Evolutionary conservation across 2,797 vertebrate genomes (phyloP).

Genomic region (Aplochiton taeniatus): DNA sequence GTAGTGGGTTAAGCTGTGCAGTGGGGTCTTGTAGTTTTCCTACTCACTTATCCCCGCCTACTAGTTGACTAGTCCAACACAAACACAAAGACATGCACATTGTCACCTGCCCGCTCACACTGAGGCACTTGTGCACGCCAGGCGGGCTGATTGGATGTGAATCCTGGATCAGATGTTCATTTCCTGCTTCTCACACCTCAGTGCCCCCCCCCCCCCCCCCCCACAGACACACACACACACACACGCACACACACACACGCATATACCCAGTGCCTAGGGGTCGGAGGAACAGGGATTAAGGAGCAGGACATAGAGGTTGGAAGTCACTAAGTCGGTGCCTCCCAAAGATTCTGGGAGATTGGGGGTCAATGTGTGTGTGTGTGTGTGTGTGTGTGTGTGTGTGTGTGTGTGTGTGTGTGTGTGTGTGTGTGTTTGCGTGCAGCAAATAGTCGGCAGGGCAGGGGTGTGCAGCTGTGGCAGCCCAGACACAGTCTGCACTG

Average conservation of each 20-base stretch:
- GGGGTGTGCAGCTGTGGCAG: constrained; percentile 55
- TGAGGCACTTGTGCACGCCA: constrained; percentile 36
- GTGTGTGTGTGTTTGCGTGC: constrained; percentile 23
- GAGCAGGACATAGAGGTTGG: constrained; percentile 47
- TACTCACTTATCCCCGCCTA: constrained; percentile 33
- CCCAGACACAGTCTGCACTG: constrained; percentile 40
- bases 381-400: constrained; percentile 16
- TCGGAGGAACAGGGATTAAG: constrained; percentile 56
- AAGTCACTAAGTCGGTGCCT: constrained; percentile 53
- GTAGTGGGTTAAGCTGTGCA: constrained; percentile 52
- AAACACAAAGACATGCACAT: neutral
- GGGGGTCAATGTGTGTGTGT: constrained; percentile 28
- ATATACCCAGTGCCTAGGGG: constrained; percentile 17
- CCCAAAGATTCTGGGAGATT: constrained; percentile 40
- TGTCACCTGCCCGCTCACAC: constrained; percentile 18
- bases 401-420: constrained; percentile 28
- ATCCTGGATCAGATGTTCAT: constrained; percentile 69
- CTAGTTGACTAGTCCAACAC: neutral
- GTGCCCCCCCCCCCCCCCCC: constrained; percentile 22
- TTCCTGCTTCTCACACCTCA: constrained; percentile 74
- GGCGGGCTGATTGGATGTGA: constrained; percentile 61
- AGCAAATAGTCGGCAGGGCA: constrained; percentile 55
- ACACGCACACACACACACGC: constrained; percentile 33
- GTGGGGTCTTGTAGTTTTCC: constrained; percentile 36
- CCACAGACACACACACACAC: constrained; percentile 13